Percentiles rank a stretch among this genome's conserved stretches.
Conservation (phyloP, 1,140 invertebrate species). For the Stegodyphus dumicola region DNA sequence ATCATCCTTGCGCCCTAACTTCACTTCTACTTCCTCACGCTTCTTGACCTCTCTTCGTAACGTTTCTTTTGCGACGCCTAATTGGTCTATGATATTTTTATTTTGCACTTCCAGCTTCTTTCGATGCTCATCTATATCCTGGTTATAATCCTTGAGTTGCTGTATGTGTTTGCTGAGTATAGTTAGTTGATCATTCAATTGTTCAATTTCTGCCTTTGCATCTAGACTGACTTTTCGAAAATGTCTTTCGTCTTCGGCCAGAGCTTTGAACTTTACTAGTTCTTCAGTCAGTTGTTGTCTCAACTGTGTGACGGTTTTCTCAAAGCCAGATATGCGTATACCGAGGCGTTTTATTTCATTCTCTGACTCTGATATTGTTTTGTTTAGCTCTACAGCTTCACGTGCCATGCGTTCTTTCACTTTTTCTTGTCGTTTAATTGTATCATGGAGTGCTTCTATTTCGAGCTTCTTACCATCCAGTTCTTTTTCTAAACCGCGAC, state of each 20-base stretch:
- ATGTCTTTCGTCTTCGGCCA: conserved; percentile 14
- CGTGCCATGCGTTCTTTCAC: not conserved
- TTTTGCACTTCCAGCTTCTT: not conserved
- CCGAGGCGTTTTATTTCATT: conserved; percentile 12
- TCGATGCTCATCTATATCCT: not conserved
- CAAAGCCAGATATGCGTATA: not conserved
- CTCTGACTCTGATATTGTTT: not conserved
- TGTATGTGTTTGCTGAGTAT: conserved; percentile 11
- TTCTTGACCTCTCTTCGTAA: not conserved
- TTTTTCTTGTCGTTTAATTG: not conserved
- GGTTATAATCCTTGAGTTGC: conserved; percentile 34
- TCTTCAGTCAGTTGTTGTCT: not conserved
- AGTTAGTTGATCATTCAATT: not conserved
- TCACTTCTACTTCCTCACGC: not conserved
- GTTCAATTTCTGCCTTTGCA: conserved; percentile 6
- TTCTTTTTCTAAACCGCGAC: not conserved
- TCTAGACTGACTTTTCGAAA: not conserved
- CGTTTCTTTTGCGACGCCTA: not conserved
- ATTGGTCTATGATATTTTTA: not conserved
- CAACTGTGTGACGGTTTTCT: not conserved
- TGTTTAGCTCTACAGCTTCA: not conserved
- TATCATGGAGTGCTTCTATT: not conserved
- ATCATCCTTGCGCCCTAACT: not conserved
- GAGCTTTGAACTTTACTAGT: not conserved
- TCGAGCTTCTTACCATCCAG: not conserved